Percentiles rank a stretch among this genome's conserved stretches.
Evolutionary conservation across 2,888 invertebrate species (phyloP).

Genomic region (Cryptocephalus primarius): DNA sequence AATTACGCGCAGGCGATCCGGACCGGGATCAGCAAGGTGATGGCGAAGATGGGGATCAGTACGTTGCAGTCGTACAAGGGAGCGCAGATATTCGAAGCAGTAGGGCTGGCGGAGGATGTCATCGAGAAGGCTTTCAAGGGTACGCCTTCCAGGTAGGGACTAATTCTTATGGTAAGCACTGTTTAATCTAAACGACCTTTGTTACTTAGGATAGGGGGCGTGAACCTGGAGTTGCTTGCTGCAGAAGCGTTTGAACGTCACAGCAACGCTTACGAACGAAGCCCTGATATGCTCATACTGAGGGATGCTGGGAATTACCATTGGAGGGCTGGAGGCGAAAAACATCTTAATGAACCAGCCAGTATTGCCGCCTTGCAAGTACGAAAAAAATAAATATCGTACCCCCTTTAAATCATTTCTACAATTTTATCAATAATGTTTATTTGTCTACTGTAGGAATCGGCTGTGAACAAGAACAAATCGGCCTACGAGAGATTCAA

Average conservation of each 20-base stretch:
- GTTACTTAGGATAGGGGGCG: constrained; percentile 58
- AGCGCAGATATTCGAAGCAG: constrained; percentile 98
- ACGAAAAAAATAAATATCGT: constrained; percentile 6
- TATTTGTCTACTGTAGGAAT: constrained; percentile 61
- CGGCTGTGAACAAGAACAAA: constrained; percentile 67
- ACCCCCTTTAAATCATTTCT: too few species aligned
- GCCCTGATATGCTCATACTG: constrained; percentile 60
- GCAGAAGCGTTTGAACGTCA: constrained; percentile 77
- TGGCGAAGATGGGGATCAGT: constrained; percentile 99
- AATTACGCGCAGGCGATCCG: constrained; percentile 75
- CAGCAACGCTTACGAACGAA: constrained; percentile 58
- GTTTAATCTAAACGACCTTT: not conserved
- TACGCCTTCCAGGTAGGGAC: constrained; percentile 46
- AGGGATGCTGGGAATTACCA: constrained; percentile 85
- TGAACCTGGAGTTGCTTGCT: constrained; percentile 78
- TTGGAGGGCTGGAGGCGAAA: constrained; percentile 95
- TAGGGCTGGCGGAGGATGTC: constrained; percentile 86
- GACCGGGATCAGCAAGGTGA: constrained; percentile 57
- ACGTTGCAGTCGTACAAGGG: constrained; percentile 98
- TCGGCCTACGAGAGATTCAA: constrained; percentile 78
- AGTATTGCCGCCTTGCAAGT: constrained; percentile 67
- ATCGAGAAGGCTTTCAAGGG: constrained; percentile 85
- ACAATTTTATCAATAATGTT: too few species aligned
- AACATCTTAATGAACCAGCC: constrained; percentile 93
- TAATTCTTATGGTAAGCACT: not conserved